Base-by-base conservation (phyloP, 2,113 vertebrate species). In the Dinomys branickii region DNA sequence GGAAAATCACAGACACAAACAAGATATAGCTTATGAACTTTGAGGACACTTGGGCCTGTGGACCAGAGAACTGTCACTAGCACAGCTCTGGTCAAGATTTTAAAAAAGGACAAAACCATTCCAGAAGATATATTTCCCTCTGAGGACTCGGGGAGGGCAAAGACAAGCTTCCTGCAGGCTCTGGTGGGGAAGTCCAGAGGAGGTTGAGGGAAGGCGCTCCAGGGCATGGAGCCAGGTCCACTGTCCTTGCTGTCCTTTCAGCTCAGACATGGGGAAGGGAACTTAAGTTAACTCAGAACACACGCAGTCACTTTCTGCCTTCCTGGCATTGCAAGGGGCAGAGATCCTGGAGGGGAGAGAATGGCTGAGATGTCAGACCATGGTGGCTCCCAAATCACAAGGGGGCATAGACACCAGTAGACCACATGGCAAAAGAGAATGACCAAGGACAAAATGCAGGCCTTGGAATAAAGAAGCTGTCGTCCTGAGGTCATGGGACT, bases 1-100 rank as follows among this genome's bases (percentile, higher is more conserved):
- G 97, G 77, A 93, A 96, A 97, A 83, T 86, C 96, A 92, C 89
- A 98, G 97, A 98, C 97, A 97, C 98, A 98, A 98, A 98, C 97
- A 98, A 98, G 97, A 98, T 97, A 97, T 97, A 96, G 92, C 80
- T 84, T 86, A 73, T 96, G 95, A 94, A 90, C 77, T 96, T 50
- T 56, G 12, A 84, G 92, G 92, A 78, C 85, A 50, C 87, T 94
- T 38, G 65, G 85, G 91, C 58, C 78, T 85, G 7, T 59, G 63
- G 90, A 90, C 44, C 85, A 97, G 94, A 97, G 65, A 92, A 77
- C 88, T 96, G 96, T 94, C 95, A 96, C 1, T 88, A 91, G 77
- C 59, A 52, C 82, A n/a, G 77, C 30, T 54, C 19, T 89, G 28
- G 73, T 73, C 41, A 85, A 94, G 96, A 95, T 95, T 61, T 61